phyloP scores from a whole-genome alignment of 2,113 vertebrate species.

The Glaucomys volans region DNA sequence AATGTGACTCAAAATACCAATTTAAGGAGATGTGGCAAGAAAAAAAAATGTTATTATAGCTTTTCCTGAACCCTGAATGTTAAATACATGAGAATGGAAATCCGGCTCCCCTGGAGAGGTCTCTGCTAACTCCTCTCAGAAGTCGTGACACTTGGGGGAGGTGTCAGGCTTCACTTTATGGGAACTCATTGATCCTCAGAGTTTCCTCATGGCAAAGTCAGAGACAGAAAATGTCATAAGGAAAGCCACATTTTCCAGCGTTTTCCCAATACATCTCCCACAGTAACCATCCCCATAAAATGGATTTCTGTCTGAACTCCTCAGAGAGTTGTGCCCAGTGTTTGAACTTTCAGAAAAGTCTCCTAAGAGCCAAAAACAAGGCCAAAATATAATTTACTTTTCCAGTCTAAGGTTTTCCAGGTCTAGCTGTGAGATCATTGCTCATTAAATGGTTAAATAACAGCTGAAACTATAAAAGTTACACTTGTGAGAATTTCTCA shows the following conservation, averaged over 20 bases:
- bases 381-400: slow-evolving; percentile 37
- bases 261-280: slow-evolving; percentile 50
- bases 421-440: slow-evolving; percentile 20
- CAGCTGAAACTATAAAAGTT: neutral
- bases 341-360: slow-evolving; percentile 61
- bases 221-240: slow-evolving; percentile 37
- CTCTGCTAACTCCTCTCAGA: neutral
- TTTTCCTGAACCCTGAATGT: neutral
- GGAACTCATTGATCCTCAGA: slow-evolving; percentile 48
- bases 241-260: slow-evolving; percentile 63
- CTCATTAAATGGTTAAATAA: slow-evolving; percentile 65
- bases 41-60: neutral
- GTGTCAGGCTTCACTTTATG: neutral
- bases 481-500: slow-evolving; percentile 39
- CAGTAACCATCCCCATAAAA: slow-evolving; percentile 50
- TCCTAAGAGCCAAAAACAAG: neutral
- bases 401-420: slow-evolving; percentile 43
- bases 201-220: slow-evolving; percentile 63
- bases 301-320: slow-evolving; percentile 39
- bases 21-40: slow-evolving; percentile 10
- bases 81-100: neutral
- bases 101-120: neutral
- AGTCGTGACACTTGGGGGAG: neutral
- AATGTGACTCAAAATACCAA: slow-evolving; percentile 13
- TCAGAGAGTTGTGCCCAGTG: slow-evolving; percentile 26